A percentile compares a stretch with the other conserved stretches of the same genome.
phyloP scores from a whole-genome alignment of 2,797 vertebrate genomes.

The Siniperca scherzeri region DNA sequence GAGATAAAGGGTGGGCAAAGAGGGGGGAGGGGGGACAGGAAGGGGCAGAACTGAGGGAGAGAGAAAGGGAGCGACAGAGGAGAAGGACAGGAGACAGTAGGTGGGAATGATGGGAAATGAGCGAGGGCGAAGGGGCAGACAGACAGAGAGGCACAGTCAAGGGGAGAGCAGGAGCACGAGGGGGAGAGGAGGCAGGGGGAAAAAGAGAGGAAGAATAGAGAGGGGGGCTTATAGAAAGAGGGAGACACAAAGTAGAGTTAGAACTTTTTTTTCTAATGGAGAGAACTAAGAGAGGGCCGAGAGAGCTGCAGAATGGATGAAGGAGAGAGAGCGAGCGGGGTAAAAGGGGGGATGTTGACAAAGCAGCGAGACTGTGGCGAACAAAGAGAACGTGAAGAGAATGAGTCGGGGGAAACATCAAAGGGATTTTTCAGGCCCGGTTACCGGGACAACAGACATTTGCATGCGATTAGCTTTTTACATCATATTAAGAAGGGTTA shows the following conservation, averaged over 20 bases:
- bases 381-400: conserved; percentile 91
- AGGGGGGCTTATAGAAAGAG: conserved; percentile 76
- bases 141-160: conserved; percentile 86
- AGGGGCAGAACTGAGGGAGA: conserved; percentile 70
- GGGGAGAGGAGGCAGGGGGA: conserved; percentile 39
- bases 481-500: conserved; percentile 90
- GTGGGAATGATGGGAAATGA: conserved; percentile 87
- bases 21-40: conserved; percentile 61
- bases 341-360: conserved; percentile 86
- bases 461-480: conserved; percentile 93
- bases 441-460: conserved; percentile 93
- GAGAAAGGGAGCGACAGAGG: conserved; percentile 74
- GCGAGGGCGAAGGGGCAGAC: conserved; percentile 83
- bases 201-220: conserved; percentile 70
- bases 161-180: conserved; percentile 77
- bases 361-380: conserved; percentile 88
- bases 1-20: conserved; percentile 75
- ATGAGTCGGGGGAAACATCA: conserved; percentile 91
- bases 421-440: conserved; percentile 91
- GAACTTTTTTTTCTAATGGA: conserved; percentile 76
- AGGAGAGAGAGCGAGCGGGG: conserved; percentile 69
- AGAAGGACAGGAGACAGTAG: conserved; percentile 83
- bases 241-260: conserved; percentile 82
- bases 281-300: conserved; percentile 74
- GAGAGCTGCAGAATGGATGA: conserved; percentile 77